Evolutionary conservation across 37 sponge, comb jelly and placozoan genomes (phyloP).

Genomic region (Aplysina aerophoba): DNA sequence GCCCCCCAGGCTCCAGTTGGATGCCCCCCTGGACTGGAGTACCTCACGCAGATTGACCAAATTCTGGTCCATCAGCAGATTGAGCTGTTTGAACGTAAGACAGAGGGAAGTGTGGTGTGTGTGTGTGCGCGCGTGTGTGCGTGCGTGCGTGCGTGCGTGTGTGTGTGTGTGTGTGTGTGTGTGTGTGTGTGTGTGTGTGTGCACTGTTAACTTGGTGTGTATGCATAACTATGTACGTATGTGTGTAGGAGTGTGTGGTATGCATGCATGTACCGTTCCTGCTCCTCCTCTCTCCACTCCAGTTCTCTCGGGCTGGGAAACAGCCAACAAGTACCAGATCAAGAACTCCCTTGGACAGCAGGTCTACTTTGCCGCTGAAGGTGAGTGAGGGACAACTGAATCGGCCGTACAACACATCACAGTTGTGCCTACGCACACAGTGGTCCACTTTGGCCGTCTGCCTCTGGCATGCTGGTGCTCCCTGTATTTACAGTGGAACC

Average conservation of each 20-base stretch:
- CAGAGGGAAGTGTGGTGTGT: background rate
- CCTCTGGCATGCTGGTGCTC: too few species aligned
- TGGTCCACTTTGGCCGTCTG: too few species aligned
- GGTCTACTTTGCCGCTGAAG: conserved; percentile 94
- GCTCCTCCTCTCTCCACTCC: background rate
- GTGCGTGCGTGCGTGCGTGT: background rate
- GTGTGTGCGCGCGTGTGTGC: background rate
- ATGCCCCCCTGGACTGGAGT: conserved; percentile 96
- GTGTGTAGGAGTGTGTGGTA: too few species aligned
- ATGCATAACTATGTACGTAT: background rate
- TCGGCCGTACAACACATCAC: too few species aligned
- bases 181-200: background rate
- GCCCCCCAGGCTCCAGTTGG: conserved; percentile 65
- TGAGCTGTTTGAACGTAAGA: conserved; percentile 81
- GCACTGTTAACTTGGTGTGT: background rate
- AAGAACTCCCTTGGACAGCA: conserved; percentile 94
- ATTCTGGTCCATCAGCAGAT: conserved; percentile 90
- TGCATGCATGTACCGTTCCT: too few species aligned
- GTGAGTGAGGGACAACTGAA: conserved; percentile 33
- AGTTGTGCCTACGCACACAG: too few species aligned
- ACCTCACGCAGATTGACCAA: conserved; percentile 94
- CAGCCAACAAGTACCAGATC: conserved; percentile 86
- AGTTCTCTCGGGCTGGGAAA: conserved; percentile 90
- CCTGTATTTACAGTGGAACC: too few species aligned
- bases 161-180: too few species aligned